These are phyloP conservation scores for Pollenia amentaria DNA, from an alignment of 2,888 invertebrate genomes.

Conservation along the genomic window DNA sequence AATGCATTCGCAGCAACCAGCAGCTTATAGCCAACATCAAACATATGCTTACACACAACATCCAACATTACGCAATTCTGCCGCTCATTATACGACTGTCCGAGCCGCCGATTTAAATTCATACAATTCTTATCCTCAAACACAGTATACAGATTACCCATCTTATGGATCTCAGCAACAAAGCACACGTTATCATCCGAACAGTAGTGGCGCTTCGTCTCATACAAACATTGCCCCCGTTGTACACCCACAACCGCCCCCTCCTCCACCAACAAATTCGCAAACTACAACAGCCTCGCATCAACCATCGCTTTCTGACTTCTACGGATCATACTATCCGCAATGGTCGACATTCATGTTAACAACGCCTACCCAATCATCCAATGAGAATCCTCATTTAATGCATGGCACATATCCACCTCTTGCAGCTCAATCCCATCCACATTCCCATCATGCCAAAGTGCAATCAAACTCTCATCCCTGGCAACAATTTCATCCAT, in stretches of 20 bases:
- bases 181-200: conserved; percentile 65
- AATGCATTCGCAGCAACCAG: conserved; percentile 66
- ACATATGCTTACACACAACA: conserved; percentile 56
- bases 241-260: conserved; percentile 45
- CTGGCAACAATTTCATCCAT: conserved; percentile 73
- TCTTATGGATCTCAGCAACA: conserved; percentile 71
- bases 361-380: conserved; percentile 61
- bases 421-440: conserved; percentile 64
- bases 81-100: conserved; percentile 51
- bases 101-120: conserved; percentile 56
- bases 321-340: conserved; percentile 70
- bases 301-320: conserved; percentile 67
- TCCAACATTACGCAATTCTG: conserved; percentile 57
- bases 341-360: conserved; percentile 73
- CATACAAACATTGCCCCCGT: conserved; percentile 55
- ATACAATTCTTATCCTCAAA: conserved; percentile 63
- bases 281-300: conserved; percentile 45
- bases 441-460: conserved; percentile 73
- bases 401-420: conserved; percentile 66
- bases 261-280: conserved; percentile 46
- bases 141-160: conserved; percentile 66
- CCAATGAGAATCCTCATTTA: conserved; percentile 65
- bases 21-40: conserved; percentile 61
- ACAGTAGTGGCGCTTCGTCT: conserved; percentile 31
- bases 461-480: conserved; percentile 67